Base-by-base conservation (phyloP, 1,140 invertebrate genomes). In the Calliopsis andreniformis region DNA sequence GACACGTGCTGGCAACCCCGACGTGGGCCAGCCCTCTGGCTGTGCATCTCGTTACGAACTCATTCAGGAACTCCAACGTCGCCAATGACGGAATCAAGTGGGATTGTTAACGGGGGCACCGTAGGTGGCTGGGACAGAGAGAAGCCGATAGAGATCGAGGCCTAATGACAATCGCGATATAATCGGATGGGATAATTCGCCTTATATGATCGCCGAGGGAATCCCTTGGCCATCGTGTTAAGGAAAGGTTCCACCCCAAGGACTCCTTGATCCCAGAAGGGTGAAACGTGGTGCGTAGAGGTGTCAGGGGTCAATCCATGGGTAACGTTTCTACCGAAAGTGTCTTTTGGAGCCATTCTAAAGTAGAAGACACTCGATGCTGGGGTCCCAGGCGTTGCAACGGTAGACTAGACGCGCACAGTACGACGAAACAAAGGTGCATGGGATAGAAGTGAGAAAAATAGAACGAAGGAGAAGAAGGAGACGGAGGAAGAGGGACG, bases 31-130 rank as follows among this genome's bases (percentile, higher is more conserved):
- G 87, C 84, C 88, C 87, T 88, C 88, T 87, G 79, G 79, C 87
- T 87, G 88, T 86, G 88, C 89, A 90, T 90, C 90, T 91, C 90
- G 90, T 91, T 91, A 91, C 84, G 85, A 86, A 88, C 87, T 89
- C 87, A 91, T 91, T 91, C 89, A 91, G 82, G 73, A 87, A 84
- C 83, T 86, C 78, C 78, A 79, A 71, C 72, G 69, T 82, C 75
- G 84, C 81, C 85, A 77, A 79, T 86, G 83, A 86, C 84, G 79
- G 85, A 91, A 91, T 91, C 90, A 91, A 91, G 88, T 90, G 89
- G 87, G 84, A 90, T 90, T 90, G 89, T 90, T 88, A 88, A 86
- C 76, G 73, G 78, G 75, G 66, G 67, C 85, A 82, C 82, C 80
- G 75, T 83, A 84, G 87, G 76, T 87, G 82, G 78, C 69, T 84